Conservation (phyloP, 2,888 invertebrate species). For the Uropetala carovei region DNA sequence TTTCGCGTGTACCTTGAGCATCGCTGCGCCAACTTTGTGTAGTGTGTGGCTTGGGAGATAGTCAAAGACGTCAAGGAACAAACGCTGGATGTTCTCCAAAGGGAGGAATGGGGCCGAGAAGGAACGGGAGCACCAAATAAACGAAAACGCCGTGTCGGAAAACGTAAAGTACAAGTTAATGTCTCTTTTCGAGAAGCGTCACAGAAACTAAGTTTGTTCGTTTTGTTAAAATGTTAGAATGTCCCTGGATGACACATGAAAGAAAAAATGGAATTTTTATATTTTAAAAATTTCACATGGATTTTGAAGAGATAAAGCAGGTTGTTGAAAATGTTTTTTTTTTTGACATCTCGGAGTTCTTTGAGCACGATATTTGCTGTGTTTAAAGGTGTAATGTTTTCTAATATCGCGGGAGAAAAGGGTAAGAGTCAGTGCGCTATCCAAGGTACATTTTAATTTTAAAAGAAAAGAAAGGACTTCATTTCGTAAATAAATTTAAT, state of each 20-base stretch:
- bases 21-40: neutral
- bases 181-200: neutral
- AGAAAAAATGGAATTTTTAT: neutral
- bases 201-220: neutral
- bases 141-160: neutral
- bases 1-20: neutral
- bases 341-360: too few species aligned
- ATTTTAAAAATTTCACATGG: too few species aligned
- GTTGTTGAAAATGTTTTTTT: too few species aligned
- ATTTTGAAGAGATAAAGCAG: too few species aligned
- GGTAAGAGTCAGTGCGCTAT: too few species aligned
- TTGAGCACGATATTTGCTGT: too few species aligned
- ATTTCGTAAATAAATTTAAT: too few species aligned
- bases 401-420: too few species aligned
- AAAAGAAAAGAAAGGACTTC: too few species aligned
- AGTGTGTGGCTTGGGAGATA: neutral
- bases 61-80: slow-evolving; percentile 22
- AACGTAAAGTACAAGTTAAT: neutral
- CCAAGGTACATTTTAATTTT: too few species aligned
- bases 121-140: too few species aligned
- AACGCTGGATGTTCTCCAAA: neutral
- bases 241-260: neutral
- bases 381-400: too few species aligned
- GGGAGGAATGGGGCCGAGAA: neutral
- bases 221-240: neutral